A percentile compares a stretch with the other conserved stretches of the same genome.
Evolutionary conservation across 2,888 invertebrate species (phyloP).

Genomic region (Andrena chrysosceles): DNA sequence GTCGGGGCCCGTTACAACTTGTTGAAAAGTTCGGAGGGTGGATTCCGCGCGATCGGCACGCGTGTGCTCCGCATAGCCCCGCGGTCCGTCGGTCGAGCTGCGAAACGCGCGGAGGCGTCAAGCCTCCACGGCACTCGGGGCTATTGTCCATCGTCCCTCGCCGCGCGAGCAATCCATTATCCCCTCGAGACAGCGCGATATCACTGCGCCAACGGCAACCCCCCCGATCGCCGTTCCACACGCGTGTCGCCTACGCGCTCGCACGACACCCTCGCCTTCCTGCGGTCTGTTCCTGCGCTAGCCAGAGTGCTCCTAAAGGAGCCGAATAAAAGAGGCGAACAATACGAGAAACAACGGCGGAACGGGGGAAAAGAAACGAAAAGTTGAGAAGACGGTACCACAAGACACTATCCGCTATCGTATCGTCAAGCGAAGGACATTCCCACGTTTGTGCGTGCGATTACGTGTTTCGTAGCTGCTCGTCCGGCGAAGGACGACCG

Average conservation of each 20-base stretch:
- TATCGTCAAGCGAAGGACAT: background rate
- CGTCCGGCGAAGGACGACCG: conserved; percentile 15
- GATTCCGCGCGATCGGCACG: conserved; percentile 36
- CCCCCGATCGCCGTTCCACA: background rate
- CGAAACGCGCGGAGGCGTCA: conserved; percentile 33
- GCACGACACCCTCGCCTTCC: background rate
- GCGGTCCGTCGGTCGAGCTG: conserved; percentile 25
- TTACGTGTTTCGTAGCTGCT: background rate
- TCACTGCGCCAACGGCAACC: conserved; percentile 20
- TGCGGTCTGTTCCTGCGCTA: background rate
- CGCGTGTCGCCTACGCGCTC: background rate
- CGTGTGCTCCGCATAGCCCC: conserved; percentile 33
- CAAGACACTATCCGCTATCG: too few relatives aligned
- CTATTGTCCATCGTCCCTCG: conserved; percentile 56
- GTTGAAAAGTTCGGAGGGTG: conserved; percentile 56
- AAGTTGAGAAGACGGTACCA: too few relatives aligned
- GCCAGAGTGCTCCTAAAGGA: background rate
- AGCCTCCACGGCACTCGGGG: conserved; percentile 19
- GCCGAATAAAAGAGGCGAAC: background rate
- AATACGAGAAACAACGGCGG: background rate
- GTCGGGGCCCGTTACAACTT: conserved; percentile 57
- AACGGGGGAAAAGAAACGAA: background rate
- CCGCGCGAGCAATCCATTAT: conserved; percentile 62
- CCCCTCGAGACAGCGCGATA: conserved; percentile 37
- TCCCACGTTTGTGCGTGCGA: background rate